Evolutionary conservation across 2,888 invertebrate genomes (phyloP).

Genomic region (Lepidocyrtoides sp.): DNA sequence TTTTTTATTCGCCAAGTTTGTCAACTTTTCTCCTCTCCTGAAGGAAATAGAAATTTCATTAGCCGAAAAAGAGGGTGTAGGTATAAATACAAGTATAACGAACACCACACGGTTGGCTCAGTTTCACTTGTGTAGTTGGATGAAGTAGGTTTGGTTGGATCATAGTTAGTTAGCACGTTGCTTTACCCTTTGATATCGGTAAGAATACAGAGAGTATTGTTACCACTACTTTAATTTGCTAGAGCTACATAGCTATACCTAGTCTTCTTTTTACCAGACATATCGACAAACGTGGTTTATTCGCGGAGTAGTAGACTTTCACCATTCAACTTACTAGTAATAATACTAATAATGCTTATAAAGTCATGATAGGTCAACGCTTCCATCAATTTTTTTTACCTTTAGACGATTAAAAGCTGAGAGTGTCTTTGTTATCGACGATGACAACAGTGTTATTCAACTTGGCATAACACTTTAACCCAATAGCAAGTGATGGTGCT

Average conservation of each 20-base stretch:
- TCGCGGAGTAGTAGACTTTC: background rate
- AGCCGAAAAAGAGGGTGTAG: constrained; percentile 5
- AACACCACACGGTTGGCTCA: background rate
- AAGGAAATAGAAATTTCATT: constrained; percentile 56
- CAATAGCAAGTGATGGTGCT: background rate
- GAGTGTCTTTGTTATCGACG: background rate
- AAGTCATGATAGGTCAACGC: constrained; percentile 23
- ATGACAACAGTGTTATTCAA: background rate
- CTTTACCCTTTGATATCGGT: too few species aligned
- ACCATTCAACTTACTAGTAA: background rate
- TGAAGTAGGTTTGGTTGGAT: too few species aligned
- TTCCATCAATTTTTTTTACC: background rate
- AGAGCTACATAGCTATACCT: too few species aligned
- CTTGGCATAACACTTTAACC: background rate
- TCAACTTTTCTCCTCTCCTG: constrained; percentile 35
- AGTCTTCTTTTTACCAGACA: too few species aligned
- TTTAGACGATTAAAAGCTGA: background rate
- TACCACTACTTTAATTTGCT: too few species aligned
- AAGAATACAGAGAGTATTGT: too few species aligned
- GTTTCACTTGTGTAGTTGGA: background rate
- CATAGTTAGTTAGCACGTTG: background rate
- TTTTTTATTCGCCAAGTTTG: constrained; percentile 33
- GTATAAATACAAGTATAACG: background rate
- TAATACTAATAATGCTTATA: constrained; percentile 10
- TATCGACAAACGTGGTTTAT: too few species aligned